Base-by-base conservation (phyloP, 2,113 vertebrate species). In the Embiotoca jacksoni region DNA sequence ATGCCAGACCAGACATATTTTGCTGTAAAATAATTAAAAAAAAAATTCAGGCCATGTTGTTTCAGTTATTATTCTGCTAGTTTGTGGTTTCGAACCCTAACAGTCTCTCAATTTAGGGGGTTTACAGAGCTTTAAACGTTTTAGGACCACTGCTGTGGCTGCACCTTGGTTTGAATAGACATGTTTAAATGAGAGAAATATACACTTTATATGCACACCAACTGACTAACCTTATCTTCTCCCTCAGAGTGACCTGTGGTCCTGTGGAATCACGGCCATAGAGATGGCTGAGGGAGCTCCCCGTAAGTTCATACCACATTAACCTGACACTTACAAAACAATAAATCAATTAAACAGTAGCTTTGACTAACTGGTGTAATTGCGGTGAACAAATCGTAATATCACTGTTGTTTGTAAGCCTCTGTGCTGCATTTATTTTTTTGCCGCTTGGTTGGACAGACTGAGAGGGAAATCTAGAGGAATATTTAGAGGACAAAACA, bases 231-330 rank as follows among this genome's bases (percentile, higher is more conserved):
- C 6, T 9, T n/a, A 1, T 41, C 16, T 37, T 72, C 70, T 89
- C 89, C 69, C 85, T 57, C 95, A 99, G 98, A 99, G 98, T 85
- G 98, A 99, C 91, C 95, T 99, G 85, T 99, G 98, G 98, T 99
- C 98, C 1, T 98, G 97, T 49, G 98, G 98, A 74, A 99, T 99
- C 90, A 99, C 98, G 0, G 98, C 98, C 75, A 99, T 99, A 64
- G 98, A 99, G 86, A 99, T 99, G 98, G 98, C 98, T 70, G 98
- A 99, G 91, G 98, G 98, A 67, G 98, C 98, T 75, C 98, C 98
- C 3, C 98, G 98, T 99, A 94, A 98, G 98, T 97, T 11, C 39
- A 15, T 10, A 6, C 23, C 37, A 37, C 41, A 37, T 15, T 6
- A 7, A 35, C 3, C 14, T n/a, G 14, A 30, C 35, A 64, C 9